A percentile compares a stretch with the other conserved stretches of the same genome.
phyloP scores from a whole-genome alignment of 2,888 invertebrate species.

The Hirtodrosophila confusa region DNA sequence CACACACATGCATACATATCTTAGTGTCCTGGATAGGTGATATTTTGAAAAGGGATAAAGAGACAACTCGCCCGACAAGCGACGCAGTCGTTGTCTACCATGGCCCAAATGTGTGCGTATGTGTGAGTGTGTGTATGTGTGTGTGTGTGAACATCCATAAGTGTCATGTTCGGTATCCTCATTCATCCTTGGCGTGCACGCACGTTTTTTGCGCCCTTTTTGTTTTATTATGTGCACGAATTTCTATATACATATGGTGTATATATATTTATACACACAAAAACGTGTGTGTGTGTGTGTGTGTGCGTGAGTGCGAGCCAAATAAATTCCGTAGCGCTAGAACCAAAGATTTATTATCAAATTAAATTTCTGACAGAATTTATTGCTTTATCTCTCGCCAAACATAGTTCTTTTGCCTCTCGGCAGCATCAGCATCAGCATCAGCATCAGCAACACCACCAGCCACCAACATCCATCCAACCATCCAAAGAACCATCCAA shows the following conservation, averaged over 20 bases:
- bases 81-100: slow-evolving; percentile 23
- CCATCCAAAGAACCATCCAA: slow-evolving; percentile 21
- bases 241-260: slow-evolving; percentile 55
- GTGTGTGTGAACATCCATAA: slow-evolving; percentile 73
- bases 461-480: slow-evolving; percentile 47
- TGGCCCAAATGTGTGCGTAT: slow-evolving; percentile 20
- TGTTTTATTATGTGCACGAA: slow-evolving; percentile 79
- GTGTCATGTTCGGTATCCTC: slow-evolving; percentile 81
- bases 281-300: slow-evolving; percentile 32
- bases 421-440: slow-evolving; percentile 68
- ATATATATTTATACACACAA: slow-evolving; percentile 29
- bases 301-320: slow-evolving; percentile 76
- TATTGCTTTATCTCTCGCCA: slow-evolving; percentile 85
- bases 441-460: slow-evolving; percentile 37
- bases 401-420: slow-evolving; percentile 83
- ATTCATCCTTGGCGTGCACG: slow-evolving; percentile 81
- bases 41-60: slow-evolving; percentile 58
- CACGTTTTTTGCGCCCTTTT: slow-evolving; percentile 80
- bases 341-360: slow-evolving; percentile 85
- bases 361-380: slow-evolving; percentile 85
- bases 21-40: slow-evolving; percentile 28
- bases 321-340: slow-evolving; percentile 85
- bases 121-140: slow-evolving; percentile 12
- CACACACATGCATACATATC: slow-evolving; percentile 12
- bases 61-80: slow-evolving; percentile 40